Evolutionary conservation across 1,140 invertebrate species (phyloP), one percentile per base, ranked within the genome.

Genomic region (Temnothorax longispinosus): DNA sequence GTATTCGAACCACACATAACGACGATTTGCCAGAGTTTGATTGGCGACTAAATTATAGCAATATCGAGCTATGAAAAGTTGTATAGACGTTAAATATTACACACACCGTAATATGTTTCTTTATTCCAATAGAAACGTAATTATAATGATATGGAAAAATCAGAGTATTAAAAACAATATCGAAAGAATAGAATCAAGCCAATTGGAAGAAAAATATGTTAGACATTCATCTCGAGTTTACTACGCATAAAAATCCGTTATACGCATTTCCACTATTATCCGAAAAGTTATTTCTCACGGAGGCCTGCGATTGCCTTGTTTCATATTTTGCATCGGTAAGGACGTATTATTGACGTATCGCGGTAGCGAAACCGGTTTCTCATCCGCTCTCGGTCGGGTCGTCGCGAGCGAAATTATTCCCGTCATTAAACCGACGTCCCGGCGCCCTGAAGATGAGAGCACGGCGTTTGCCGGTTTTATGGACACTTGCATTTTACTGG

Each of bases 401-500:
- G 89, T 91, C 90, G 90, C 89, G 82, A 67, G 82, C 88, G 87
- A 91, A 91, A 91, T 91, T 91, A 91, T 91, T 91, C 88, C 72
- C 81, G 90, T 91, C 90, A 91, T 91, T 91, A 91, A 91, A 91
- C 90, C 78, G 90, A 91, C 88, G 90, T 91, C 82, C 77, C 62
- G 88, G 86, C 85, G 88, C 85, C 90, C 90, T 85, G 80, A 88
- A 91, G 90, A 91, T 88, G 90, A 87, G 81, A 81, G 85, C 89
- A 86, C 78, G 76, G 67, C 89, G 89, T 91, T 91, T 91, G 89
- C 88, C 88, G 88, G 87, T 91, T 91, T 91, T 91, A 92, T 90
- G 87, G 78, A 74, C 69, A 90, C 91, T 92, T 90, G 85, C 90
- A 85, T 91, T 91, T 91, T 92, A 92, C 91, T 90, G 90, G 84